Percentiles rank a stretch among this genome's conserved stretches.
Conservation (phyloP, 30 jellyfish, hydroid and myxozoan species). For the Chrysaora quinquecirrha region DNA sequence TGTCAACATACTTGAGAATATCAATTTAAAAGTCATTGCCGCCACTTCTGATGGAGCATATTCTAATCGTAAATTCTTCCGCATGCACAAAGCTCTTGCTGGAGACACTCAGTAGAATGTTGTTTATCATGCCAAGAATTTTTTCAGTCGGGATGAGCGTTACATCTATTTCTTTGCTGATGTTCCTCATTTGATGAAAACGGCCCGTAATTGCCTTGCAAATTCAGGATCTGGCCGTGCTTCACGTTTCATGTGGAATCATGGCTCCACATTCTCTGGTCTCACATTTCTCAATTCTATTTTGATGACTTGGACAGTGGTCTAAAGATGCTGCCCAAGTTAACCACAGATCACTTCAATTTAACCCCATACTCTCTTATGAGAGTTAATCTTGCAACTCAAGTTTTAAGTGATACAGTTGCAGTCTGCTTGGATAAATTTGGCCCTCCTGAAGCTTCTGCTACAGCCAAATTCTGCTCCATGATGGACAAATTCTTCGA, state of each 20-base stretch:
- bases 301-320: constrained; percentile 41
- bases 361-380: constrained; percentile 36
- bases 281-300: constrained; percentile 21
- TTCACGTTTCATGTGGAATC: constrained; percentile 48
- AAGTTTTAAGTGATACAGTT: background rate
- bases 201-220: constrained; percentile 50
- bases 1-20: constrained; percentile 41
- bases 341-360: constrained; percentile 42
- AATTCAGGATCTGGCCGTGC: constrained; percentile 51
- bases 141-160: constrained; percentile 21
- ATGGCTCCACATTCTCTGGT: constrained; percentile 37
- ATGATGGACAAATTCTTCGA: constrained; percentile 59
- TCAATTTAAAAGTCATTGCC: constrained; percentile 55
- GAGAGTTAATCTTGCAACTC: constrained; percentile 29
- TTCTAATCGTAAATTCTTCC: constrained; percentile 42
- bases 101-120: background rate
- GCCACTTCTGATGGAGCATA: constrained; percentile 81
- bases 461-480: constrained; percentile 47
- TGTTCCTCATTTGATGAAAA: constrained; percentile 55
- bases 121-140: background rate
- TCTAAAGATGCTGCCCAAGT: constrained; percentile 37
- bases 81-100: constrained; percentile 24
- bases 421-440: background rate
- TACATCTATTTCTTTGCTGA: constrained; percentile 56
- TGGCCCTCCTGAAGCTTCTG: constrained; percentile 51